Base-by-base conservation (phyloP, 2,113 vertebrate genomes). In the Hemiprocne comata region DNA sequence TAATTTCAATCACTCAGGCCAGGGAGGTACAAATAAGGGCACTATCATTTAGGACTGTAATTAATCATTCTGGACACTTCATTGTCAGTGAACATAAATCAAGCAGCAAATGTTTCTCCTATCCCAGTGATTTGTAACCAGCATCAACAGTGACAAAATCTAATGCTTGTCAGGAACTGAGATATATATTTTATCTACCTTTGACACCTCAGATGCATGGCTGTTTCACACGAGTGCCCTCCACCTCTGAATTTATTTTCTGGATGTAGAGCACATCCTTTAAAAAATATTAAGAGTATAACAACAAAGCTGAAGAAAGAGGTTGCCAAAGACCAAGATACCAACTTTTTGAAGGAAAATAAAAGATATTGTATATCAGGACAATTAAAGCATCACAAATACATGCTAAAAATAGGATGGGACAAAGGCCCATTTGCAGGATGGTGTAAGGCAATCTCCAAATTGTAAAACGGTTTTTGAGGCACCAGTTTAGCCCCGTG, bases 81-180 rank as follows among this genome's bases (percentile, higher is more conserved):
- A 66, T 81, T 97, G 97, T 94, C 97, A 94, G 89, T 26, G 70
- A 87, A 81, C 95, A 97, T 98, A 97, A 98, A 98, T 97, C 97
- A 98, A 92, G 82, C 62, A 31, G 89, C 83, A 86, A 97, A 60
- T 54, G 73, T 94, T 94, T 83, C 69, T 88, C 75, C 80, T 93
- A 62, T 48, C 60, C 38, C 42, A 95, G 86, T 85, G 96, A 89
- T 95, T 65, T 1, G 67, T 88, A 97, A 19, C 66, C 92, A 82
- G 69, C 74, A 72, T 65, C 88, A 93, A 85, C 36, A 57, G 85
- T 48, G 86, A 91, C 93, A 97, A 93, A 91, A 93, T 87, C 94
- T 75, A 51, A 90, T 29, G 61, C 87, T 70, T 97, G 95, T 92
- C 95, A 61, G 85, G 13, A 38, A 44, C 69, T 46, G 87, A 42